These are phyloP conservation scores for Tenthredo amoena DNA, from an alignment of 2,888 invertebrate species.

Conservation along the genomic window DNA sequence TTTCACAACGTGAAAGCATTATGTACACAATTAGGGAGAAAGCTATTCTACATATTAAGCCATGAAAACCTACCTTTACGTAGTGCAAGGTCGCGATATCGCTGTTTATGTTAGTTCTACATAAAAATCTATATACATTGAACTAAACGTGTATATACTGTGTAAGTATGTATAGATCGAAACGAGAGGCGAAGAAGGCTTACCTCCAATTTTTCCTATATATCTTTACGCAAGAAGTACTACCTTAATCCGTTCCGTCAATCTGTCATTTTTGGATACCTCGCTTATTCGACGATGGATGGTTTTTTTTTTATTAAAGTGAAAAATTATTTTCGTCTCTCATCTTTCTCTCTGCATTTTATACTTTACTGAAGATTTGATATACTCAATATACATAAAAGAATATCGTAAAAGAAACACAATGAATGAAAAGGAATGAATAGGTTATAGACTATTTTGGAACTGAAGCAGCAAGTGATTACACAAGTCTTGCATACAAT, in stretches of 20 bases:
- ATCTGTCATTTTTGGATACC: background rate
- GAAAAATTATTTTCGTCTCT: background rate
- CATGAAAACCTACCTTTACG: background rate
- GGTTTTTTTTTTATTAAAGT: background rate
- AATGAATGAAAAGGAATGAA: background rate
- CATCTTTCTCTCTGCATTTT: background rate
- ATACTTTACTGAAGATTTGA: background rate
- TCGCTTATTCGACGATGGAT: background rate
- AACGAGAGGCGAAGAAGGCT: background rate
- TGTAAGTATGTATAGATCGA: background rate
- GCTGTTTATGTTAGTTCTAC: background rate
- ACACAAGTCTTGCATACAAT: background rate
- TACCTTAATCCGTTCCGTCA: background rate
- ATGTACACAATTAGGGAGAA: background rate
- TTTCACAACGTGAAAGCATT: background rate
- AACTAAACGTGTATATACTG: background rate
- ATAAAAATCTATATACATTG: background rate
- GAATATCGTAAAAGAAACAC: background rate
- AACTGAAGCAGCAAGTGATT: background rate
- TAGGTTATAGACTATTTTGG: background rate
- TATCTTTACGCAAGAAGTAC: background rate
- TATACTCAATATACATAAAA: background rate
- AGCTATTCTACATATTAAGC: constrained; percentile 7
- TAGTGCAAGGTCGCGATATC: background rate
- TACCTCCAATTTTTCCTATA: background rate